Base-by-base conservation (phyloP, 2,888 invertebrate genomes). In the Fissipunctia ypsillon region DNA sequence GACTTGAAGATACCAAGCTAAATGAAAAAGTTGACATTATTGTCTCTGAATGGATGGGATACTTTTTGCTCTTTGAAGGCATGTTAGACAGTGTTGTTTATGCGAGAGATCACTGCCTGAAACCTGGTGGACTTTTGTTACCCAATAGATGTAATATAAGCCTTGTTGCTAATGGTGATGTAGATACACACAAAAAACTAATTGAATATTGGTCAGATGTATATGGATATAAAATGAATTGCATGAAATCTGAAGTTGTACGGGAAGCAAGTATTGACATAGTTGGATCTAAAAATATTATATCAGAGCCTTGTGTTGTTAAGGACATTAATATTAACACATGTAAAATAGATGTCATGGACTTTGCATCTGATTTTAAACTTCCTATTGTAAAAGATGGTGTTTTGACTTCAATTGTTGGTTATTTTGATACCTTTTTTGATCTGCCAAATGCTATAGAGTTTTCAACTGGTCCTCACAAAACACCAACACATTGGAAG, bases 41-140 rank as follows among this genome's bases (percentile, higher is more conserved):
- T 84, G 97, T 99, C 5, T 99, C 99, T 0, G 99, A 99, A 93
- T 99, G 99, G 99, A 99, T 99, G 99, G 99, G 99, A 0, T 99
- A 99, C 93, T 99, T 99, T 92, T 96, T 99, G 56, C 94, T 99
- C 3, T 99, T 99, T 93, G 99, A 99, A 96, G 99, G 99, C 60
- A 99, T 99, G 99, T 92, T 99, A 76, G 99, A 99, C 90, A 98
- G 99, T 91, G 98, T 99, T 19, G 97, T 99, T 81, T 98, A 98
- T 93, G 99, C 99, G 0, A 97, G 99, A 88, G 98, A 99, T 88
- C 97, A 97, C 85, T 98, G 97, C 92, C 96, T 99, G 12, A 97
- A 97, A 69, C 96, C 97, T 43, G 98, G 97, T 77, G 99, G 99
- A 0, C 90, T 97, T 25, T 96, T 99, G 67, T 94, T 99, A 85